Conservation (phyloP, 1,140 invertebrate genomes). For the Protaetia brevitarsis region DNA sequence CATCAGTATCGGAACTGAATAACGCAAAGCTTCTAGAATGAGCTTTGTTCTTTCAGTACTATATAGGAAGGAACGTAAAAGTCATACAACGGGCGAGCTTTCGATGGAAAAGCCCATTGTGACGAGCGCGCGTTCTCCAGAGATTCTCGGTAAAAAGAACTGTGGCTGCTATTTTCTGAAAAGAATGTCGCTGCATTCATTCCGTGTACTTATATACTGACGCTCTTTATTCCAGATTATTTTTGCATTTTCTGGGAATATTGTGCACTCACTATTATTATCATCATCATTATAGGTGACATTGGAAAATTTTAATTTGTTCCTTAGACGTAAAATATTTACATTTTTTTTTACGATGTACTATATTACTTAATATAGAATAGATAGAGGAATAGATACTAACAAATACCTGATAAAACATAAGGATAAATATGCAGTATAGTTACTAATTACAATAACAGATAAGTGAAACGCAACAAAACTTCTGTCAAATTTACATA, state of each 20-base stretch:
- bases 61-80: slow-evolving; percentile 46
- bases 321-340: neutral
- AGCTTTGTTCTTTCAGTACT: slow-evolving; percentile 44
- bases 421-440: too few species aligned
- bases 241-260: slow-evolving; percentile 23
- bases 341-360: neutral
- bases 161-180: slow-evolving; percentile 42
- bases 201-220: slow-evolving; percentile 28
- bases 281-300: neutral
- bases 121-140: slow-evolving; percentile 40
- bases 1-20: slow-evolving; percentile 46
- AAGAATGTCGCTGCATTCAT: slow-evolving; percentile 38
- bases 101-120: slow-evolving; percentile 43
- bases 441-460: too few species aligned
- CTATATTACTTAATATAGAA: too few species aligned
- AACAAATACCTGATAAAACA: too few species aligned
- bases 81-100: slow-evolving; percentile 47
- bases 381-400: too few species aligned
- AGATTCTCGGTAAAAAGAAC: slow-evolving; percentile 42
- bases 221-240: slow-evolving; percentile 20
- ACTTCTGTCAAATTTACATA: too few species aligned
- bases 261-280: slow-evolving; percentile 15
- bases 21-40: slow-evolving; percentile 45
- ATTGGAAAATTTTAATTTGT: neutral
- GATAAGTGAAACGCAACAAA: too few species aligned